Base-by-base conservation (phyloP, 2,888 invertebrate species). In the Oeneis ivallda region DNA sequence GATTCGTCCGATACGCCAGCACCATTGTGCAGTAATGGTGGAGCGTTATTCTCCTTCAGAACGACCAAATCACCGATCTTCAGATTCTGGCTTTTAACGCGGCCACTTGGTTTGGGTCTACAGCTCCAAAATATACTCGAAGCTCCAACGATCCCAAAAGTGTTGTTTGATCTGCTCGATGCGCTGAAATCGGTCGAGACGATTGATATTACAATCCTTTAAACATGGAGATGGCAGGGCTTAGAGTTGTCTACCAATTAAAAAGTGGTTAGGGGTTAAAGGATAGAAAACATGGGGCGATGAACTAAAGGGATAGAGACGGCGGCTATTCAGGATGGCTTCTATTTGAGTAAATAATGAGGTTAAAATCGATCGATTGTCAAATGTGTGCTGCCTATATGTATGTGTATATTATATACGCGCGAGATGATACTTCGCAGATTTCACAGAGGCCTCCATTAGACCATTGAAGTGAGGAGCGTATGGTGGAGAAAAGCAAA, bases 341-440 rank as follows among this genome's bases (percentile, higher is more conserved):
- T 70, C 72, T 9, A 72, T 63, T 56, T 70, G 72, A n/a, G 64
- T 57, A 54, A 69, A 67, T 37, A 69, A 56, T 2, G 68, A 64
- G 10, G 50, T 47, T 5, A 71, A 10, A 41, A 70, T 65, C 50
- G n/a, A n/a, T 71, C 69, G 52, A 60, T 68, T 5, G 70, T 70
- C n/a, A 72, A 26, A 61, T 71, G 61, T 0, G 45, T 57, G 15
- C 67, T 72, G 41, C 67, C 71, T 32, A 71, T n/a, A n/a, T n/a
- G n/a, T n/a, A n/a, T n/a, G n/a, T n/a, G n/a, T n/a, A n/a, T n/a
- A n/a, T n/a, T n/a, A 54, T 2, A 68, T 63, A 11, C 69, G 57
- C 8, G 45, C 65, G 26, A 70, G 13, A 9, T 67, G 64, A 43
- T 53, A 54, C 53, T 72, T 70, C 5, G 70, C 65, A 3, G 71